Conservation (phyloP, 2,113 vertebrate species). For the Scomber scombrus region DNA sequence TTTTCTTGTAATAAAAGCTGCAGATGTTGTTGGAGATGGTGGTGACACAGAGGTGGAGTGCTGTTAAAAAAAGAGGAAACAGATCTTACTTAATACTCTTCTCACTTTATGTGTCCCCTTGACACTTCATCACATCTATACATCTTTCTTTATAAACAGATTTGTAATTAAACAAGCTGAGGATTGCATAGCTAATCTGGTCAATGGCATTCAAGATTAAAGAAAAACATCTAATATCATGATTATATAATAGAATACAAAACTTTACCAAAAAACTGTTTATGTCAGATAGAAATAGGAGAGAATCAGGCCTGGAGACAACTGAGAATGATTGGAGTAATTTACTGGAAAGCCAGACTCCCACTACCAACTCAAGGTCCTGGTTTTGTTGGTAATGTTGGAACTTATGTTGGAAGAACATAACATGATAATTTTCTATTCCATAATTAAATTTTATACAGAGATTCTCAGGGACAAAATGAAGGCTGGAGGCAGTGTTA, state of each 20-base stretch:
- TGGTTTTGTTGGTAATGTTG: too few relatives aligned
- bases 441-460: too few relatives aligned
- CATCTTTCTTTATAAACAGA: too few relatives aligned
- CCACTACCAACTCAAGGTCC: neutral
- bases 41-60: constrained; percentile 50
- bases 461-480: too few relatives aligned
- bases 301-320: neutral
- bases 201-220: neutral
- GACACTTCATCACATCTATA: too few relatives aligned
- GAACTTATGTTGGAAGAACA: neutral
- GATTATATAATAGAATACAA: too few relatives aligned
- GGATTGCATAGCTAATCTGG: neutral
- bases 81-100: constrained; percentile 1
- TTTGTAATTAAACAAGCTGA: neutral
- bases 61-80: constrained; percentile 51
- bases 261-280: too few relatives aligned
- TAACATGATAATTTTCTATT: neutral
- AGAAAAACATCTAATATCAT: neutral
- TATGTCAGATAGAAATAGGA: too few relatives aligned
- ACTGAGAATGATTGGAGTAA: constrained; percentile 4
- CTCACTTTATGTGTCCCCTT: too few relatives aligned
- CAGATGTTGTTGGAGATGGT: constrained; percentile 58
- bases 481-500: too few relatives aligned
- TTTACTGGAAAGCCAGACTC: neutral
- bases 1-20: constrained; percentile 46